Conservation (phyloP, 2,113 vertebrate genomes). For the Nesoenas mayeri region DNA sequence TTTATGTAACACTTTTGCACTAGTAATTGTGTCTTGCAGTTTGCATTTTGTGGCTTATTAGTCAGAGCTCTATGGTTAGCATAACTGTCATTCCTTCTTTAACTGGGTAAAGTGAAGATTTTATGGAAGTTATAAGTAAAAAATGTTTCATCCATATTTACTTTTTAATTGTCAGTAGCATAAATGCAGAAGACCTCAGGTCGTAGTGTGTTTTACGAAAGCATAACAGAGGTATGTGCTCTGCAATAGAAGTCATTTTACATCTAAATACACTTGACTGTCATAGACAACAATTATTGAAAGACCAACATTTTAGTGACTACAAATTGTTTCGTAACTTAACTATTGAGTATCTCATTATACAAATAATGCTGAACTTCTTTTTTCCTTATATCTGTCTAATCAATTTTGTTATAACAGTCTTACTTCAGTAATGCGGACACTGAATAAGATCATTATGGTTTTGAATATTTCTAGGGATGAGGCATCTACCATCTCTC, state of each 20-base stretch:
- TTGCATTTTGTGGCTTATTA: neutral
- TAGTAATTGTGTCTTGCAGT: neutral
- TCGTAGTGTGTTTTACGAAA: neutral
- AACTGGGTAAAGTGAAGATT: neutral
- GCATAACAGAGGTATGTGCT: neutral
- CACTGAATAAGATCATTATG: neutral
- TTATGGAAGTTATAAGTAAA: neutral
- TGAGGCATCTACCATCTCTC: too few relatives aligned
- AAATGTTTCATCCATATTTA: neutral
- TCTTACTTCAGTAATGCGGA: conserved; percentile 32
- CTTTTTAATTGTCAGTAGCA: neutral
- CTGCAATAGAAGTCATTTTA: neutral
- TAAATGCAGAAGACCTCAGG: neutral
- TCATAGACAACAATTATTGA: neutral
- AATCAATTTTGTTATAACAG: conserved; percentile 1
- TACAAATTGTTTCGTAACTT: neutral
- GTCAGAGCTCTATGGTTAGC: neutral
- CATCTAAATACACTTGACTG: neutral
- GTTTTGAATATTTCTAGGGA: too few relatives aligned
- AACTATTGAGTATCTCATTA: neutral
- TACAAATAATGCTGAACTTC: neutral
- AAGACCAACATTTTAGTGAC: neutral
- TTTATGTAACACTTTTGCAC: neutral
- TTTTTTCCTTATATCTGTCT: neutral
- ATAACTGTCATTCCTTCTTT: neutral